Evolutionary conservation across 2,888 invertebrate genomes (phyloP), one percentile per base, ranked within the genome.

Genomic region (Spilarctia lutea): DNA sequence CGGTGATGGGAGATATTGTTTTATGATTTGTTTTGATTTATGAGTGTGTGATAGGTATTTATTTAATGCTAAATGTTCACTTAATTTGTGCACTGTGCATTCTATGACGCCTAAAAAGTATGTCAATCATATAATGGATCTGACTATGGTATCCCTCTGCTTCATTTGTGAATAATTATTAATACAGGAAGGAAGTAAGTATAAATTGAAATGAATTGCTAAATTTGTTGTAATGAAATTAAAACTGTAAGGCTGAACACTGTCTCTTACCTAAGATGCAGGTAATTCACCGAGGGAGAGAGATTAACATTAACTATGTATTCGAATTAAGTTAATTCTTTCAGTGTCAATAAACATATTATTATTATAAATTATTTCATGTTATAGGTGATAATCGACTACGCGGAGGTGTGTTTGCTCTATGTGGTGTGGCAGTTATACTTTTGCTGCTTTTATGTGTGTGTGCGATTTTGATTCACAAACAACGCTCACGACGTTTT

Each of bases 381-480:
- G 75, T 88, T 90, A 27, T 85, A 95, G 95, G 88, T 86, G 94
- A 91, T 78, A 87, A 82, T 76, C 95, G 96, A 71, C 94, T 96
- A 77, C 94, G 96, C 18, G 97, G 97, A 79, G 97, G 97, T 45
- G 96, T 97, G 84, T 96, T 96, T 83, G 97, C 97, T 1, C 94
- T 97, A 90, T 95, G 96, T 76, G 96, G 96, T 35, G 92, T 97
- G 35, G 94, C 96, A 48, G 88, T 95, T 60, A 93, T 96, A 39
- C 90, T 97, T 42, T 89, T 96, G 45, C 87, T 94, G 39, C 88
- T 97, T 30, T 91, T 97, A 45, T 88, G 96, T 67, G 91, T 96
- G 33, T 96, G 97, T 79, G 94, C 96, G 45, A 89, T 96, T 71
- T 88, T 97, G 70, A 87, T 97, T 70, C 96, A 91, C 39, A 89